These are phyloP conservation scores for Drosophila mimica DNA, from an alignment of 2,888 invertebrate species.

Conservation along the genomic window DNA sequence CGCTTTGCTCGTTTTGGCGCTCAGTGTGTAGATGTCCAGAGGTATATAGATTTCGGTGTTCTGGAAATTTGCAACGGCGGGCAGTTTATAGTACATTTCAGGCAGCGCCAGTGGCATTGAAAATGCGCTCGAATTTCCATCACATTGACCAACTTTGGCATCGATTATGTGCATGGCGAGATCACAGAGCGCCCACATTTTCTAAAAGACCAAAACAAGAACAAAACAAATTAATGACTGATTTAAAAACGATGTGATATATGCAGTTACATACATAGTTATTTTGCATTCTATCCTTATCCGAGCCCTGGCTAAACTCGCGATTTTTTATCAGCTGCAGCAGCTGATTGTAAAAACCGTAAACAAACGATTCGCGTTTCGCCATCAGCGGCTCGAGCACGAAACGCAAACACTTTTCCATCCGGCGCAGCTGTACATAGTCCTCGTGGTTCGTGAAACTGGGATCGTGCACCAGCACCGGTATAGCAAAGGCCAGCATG, in stretches of 20 bases:
- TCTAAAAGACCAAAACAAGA: constrained; percentile 86
- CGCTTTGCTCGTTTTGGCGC: constrained; percentile 57
- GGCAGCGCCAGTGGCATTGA: constrained; percentile 94
- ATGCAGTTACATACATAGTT: constrained; percentile 55
- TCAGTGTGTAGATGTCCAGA: constrained; percentile 86
- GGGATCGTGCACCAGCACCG: constrained; percentile 97
- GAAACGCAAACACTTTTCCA: constrained; percentile 96
- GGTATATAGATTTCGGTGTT: constrained; percentile 94
- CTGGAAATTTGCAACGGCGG: constrained; percentile 89
- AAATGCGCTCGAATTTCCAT: constrained; percentile 91
- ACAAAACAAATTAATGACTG: background rate
- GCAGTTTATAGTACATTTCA: constrained; percentile 94
- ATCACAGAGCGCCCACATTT: constrained; percentile 98
- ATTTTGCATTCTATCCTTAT: constrained; percentile 87
- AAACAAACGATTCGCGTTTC: constrained; percentile 97
- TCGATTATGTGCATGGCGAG: constrained; percentile 95
- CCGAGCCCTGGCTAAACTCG: constrained; percentile 92
- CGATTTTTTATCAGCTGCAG: constrained; percentile 98
- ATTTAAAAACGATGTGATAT: background rate
- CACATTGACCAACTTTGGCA: constrained; percentile 94
- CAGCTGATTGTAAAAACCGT: constrained; percentile 96
- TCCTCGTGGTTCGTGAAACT: constrained; percentile 92
- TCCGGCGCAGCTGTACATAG: constrained; percentile 90
- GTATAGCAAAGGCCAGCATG: constrained; percentile 98
- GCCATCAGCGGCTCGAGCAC: constrained; percentile 96